Conservation (phyloP, 2,797 vertebrate genomes). For the Chaetophractus vellerosus region DNA sequence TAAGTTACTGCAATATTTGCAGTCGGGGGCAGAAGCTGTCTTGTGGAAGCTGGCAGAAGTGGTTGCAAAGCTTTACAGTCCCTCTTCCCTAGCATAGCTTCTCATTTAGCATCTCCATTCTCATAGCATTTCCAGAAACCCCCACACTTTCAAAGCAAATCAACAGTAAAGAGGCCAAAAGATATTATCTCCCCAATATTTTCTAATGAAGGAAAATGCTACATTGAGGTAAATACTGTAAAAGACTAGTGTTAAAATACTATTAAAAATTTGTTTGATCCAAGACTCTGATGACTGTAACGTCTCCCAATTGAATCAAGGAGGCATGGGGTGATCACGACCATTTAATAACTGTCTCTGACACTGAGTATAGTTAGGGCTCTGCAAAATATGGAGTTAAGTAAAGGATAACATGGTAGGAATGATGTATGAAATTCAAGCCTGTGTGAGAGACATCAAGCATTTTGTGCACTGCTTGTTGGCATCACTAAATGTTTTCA, state of each 20-base stretch:
- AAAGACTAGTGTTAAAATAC: not conserved
- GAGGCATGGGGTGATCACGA: not conserved
- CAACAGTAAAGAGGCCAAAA: not conserved
- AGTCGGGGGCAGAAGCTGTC: too few species aligned
- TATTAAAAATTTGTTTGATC: not conserved
- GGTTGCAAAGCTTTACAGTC: too few species aligned
- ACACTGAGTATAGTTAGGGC: not conserved
- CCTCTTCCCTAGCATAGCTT: not conserved
- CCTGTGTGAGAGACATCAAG: not conserved
- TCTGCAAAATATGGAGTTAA: not conserved
- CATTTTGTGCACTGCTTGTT: not conserved
- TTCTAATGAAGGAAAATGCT: not conserved
- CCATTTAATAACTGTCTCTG: not conserved
- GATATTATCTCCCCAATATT: not conserved
- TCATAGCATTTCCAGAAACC: not conserved
- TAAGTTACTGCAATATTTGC: too few species aligned
- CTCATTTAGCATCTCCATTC: not conserved
- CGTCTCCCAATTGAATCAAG: not conserved
- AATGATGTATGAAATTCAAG: not conserved
- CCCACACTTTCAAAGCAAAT: not conserved
- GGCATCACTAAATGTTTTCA: not conserved
- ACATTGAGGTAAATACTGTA: not conserved
- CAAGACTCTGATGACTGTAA: not conserved
- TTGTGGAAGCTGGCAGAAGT: too few species aligned
- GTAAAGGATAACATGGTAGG: not conserved